A percentile compares a stretch with the other conserved stretches of the same genome.
Evolutionary conservation across 2,888 invertebrate genomes (phyloP).

Genomic region (Dasypolia templi): DNA sequence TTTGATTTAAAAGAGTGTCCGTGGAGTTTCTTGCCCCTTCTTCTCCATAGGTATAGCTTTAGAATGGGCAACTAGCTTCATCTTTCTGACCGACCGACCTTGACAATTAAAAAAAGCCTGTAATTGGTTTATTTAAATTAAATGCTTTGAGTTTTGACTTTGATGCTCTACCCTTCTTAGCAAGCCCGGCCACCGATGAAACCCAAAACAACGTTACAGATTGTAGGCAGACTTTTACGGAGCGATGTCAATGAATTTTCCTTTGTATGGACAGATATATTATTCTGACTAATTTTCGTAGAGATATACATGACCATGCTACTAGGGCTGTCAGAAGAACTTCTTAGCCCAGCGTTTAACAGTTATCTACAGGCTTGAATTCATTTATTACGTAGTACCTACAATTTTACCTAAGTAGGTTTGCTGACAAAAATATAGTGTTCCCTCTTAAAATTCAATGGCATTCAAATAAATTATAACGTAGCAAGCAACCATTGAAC

Average conservation of each 20-base stretch:
- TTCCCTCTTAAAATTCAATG: constrained; percentile 10
- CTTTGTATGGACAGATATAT: background rate
- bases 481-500: background rate
- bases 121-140: too few relatives aligned
- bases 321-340: background rate
- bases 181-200: background rate
- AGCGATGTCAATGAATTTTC: background rate
- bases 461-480: constrained; percentile 25
- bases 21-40: too few relatives aligned
- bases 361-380: background rate
- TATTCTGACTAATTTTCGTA: background rate
- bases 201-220: background rate
- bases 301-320: background rate
- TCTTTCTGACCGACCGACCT: too few relatives aligned
- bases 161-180: too few relatives aligned
- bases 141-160: too few relatives aligned
- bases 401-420: background rate
- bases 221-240: background rate
- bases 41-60: too few relatives aligned
- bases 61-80: too few relatives aligned
- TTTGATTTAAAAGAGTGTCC: too few relatives aligned
- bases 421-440: background rate
- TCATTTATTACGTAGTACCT: background rate
- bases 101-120: too few relatives aligned
- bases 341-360: background rate